phyloP scores from a whole-genome alignment of 2,113 vertebrate species.

The Leptosomus discolor region DNA sequence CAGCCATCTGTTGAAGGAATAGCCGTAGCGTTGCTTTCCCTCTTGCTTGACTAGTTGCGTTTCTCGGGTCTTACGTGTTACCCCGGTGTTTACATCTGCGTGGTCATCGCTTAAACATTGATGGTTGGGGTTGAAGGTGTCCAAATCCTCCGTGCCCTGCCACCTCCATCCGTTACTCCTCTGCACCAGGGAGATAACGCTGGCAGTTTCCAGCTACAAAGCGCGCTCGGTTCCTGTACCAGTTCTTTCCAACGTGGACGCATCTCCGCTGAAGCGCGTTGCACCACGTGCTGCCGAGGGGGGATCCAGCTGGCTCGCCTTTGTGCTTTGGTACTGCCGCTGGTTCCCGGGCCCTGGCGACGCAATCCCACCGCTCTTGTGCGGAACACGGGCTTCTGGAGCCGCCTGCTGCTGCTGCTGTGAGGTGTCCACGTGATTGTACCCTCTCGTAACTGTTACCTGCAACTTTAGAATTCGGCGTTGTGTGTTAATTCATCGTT shows the following conservation, averaged over 20 bases:
- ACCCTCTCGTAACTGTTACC: background rate
- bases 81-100: background rate
- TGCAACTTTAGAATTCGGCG: background rate
- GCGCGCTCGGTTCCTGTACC: background rate
- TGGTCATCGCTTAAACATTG: background rate
- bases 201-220: background rate
- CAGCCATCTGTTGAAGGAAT: background rate
- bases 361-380: background rate
- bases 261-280: background rate
- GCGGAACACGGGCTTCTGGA: background rate
- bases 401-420: background rate
- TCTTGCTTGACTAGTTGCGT: background rate
- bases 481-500: background rate
- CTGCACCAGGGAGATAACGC: accelerated
- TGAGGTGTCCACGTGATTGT: accelerated
- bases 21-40: background rate
- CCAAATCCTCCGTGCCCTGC: background rate
- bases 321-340: background rate
- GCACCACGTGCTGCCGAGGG: accelerated
- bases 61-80: background rate
- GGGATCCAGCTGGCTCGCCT: background rate
- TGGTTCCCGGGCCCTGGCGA: background rate
- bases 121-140: background rate
- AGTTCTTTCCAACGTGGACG: background rate
- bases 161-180: background rate